Evolutionary conservation across 2,888 invertebrate species (phyloP).

Genomic region (Cabera pusaria): DNA sequence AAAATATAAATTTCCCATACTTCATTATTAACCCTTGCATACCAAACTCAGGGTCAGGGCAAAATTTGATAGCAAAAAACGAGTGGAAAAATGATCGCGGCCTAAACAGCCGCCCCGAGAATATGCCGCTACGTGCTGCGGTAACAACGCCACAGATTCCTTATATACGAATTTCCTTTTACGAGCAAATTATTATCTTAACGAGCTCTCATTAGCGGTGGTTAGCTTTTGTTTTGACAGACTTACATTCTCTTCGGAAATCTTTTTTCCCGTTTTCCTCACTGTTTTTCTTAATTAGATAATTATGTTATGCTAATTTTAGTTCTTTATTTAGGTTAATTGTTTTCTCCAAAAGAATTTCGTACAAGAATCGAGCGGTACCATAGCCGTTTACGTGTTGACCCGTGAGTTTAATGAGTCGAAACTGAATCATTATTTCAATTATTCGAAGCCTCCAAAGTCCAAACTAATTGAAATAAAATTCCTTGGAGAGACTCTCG

Average conservation of each 20-base stretch:
- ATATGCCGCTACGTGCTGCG: too few species aligned
- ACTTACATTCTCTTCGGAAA: conserved; percentile 40
- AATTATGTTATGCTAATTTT: conserved; percentile 68
- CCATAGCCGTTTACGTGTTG: conserved; percentile 16
- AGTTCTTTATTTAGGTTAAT: conserved; percentile 44
- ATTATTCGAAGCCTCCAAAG: conserved; percentile 32
- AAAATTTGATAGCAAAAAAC: too few species aligned
- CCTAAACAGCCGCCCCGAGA: too few species aligned
- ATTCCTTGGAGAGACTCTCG: conserved; percentile 42
- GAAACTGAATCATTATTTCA: conserved; percentile 22
- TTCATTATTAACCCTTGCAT: too few species aligned
- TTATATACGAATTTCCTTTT: conserved; percentile 42
- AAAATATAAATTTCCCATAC: too few species aligned
- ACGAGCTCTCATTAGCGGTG: conserved; percentile 59
- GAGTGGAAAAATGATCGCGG: too few species aligned
- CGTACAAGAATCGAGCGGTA: conserved; percentile 1
- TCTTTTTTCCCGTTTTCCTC: conserved; percentile 39
- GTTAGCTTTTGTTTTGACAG: conserved; percentile 57
- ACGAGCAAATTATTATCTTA: conserved; percentile 58
- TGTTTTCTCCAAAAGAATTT: conserved; percentile 25
- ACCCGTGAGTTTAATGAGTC: conserved; percentile 16
- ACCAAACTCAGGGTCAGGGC: too few species aligned
- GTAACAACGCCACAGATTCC: conserved; percentile 7
- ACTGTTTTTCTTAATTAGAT: conserved; percentile 50
- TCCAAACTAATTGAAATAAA: conserved; percentile 48